phyloP scores from a whole-genome alignment of 2,888 invertebrate species.

The Mythimna albipuncta region DNA sequence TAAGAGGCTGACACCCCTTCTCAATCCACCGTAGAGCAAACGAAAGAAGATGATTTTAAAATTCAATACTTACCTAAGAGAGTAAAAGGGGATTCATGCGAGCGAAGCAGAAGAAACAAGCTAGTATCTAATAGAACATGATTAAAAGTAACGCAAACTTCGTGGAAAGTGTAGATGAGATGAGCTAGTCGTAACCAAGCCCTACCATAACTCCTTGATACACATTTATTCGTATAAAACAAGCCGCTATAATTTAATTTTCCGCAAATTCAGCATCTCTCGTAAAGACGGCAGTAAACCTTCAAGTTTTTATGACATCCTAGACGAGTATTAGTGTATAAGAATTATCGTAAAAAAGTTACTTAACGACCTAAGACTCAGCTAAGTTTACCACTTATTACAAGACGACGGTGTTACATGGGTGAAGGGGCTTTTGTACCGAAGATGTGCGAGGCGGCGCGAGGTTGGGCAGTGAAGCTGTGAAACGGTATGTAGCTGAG shows the following conservation, averaged over 20 bases:
- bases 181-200: background rate
- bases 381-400: conserved; percentile 45
- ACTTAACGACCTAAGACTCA: conserved; percentile 49
- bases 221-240: conserved; percentile 25
- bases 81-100: too few species aligned
- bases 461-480: background rate
- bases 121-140: background rate
- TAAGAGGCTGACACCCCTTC: too few species aligned
- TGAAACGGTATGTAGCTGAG: too few species aligned
- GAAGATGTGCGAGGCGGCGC: background rate
- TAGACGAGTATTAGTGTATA: conserved; percentile 54
- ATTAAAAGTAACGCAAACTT: background rate
- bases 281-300: conserved; percentile 58
- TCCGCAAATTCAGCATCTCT: conserved; percentile 55
- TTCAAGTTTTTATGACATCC: conserved; percentile 52
- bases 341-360: conserved; percentile 64
- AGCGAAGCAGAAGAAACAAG: too few species aligned
- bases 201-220: conserved; percentile 2
- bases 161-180: background rate
- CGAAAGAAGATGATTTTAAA: too few species aligned
- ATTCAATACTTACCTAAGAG: too few species aligned
- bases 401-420: conserved; percentile 25
- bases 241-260: conserved; percentile 51
- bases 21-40: too few species aligned
- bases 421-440: background rate